Evolutionary conservation across 1,140 invertebrate genomes (phyloP).

Genomic region (Venturia canescens): DNA sequence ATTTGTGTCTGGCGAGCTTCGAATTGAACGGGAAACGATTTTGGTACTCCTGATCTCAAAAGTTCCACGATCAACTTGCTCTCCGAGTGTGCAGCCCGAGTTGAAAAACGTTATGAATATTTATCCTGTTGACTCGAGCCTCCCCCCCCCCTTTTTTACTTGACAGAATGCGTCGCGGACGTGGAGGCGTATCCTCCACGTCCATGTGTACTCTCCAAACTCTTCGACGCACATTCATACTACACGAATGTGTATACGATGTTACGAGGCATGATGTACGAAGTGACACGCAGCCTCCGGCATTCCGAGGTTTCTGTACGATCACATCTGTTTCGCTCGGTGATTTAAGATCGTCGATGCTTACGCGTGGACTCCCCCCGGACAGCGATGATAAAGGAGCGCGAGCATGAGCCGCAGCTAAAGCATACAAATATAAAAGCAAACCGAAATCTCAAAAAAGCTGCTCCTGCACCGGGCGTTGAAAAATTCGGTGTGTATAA

Average conservation of each 20-base stretch:
- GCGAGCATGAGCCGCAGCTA: neutral
- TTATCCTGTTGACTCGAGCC: no score
- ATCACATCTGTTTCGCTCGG: constrained; percentile 41
- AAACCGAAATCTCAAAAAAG: neutral
- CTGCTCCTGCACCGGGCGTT: neutral
- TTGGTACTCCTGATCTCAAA: no score
- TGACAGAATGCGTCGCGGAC: no score
- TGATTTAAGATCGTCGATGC: constrained; percentile 23
- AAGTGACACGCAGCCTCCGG: neutral
- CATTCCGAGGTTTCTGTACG: neutral
- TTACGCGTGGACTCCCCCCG: neutral
- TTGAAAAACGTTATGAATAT: no score
- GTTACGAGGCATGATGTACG: neutral
- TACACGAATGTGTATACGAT: neutral
- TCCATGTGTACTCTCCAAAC: neutral
- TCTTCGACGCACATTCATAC: neutral
- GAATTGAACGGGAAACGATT: no score
- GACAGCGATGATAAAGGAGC: neutral
- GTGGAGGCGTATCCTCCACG: no score
- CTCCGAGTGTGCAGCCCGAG: no score
- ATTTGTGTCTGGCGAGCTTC: no score
- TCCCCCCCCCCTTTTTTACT: no score
- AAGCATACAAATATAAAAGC: neutral
- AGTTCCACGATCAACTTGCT: no score
- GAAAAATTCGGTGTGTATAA: neutral